These are phyloP conservation scores for Ephialtes manifestator DNA, from an alignment of 2,888 invertebrate species.

Conservation along the genomic window DNA sequence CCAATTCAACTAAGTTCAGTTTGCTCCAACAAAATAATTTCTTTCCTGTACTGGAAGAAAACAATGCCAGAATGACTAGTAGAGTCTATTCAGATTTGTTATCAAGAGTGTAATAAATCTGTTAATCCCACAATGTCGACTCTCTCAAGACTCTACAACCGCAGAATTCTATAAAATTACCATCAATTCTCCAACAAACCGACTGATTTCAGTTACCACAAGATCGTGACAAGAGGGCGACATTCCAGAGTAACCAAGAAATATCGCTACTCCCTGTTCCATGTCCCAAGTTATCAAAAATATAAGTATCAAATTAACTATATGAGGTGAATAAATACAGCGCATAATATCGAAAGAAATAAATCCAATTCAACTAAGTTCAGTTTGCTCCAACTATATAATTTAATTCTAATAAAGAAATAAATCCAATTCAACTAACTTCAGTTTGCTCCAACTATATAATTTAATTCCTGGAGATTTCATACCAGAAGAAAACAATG, in stretches of 20 bases:
- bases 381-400: neutral
- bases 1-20: neutral
- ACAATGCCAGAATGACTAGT: no score
- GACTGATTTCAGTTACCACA: neutral
- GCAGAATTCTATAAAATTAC: neutral
- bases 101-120: no score
- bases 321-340: no score
- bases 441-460: neutral
- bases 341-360: neutral
- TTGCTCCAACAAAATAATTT: no score
- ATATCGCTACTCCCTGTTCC: no score
- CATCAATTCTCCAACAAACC: neutral
- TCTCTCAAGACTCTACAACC: neutral
- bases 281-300: no score
- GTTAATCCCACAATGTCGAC: neutral
- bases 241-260: no score
- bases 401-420: neutral
- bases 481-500: neutral
- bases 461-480: neutral
- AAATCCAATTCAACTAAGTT: neutral
- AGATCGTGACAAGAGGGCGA: neutral
- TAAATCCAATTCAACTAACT: neutral
- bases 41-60: no score
- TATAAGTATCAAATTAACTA: neutral
- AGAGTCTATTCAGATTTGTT: no score